Evolutionary conservation across 2,797 vertebrate genomes (phyloP).

Genomic region (Cheirogaleus major): DNA sequence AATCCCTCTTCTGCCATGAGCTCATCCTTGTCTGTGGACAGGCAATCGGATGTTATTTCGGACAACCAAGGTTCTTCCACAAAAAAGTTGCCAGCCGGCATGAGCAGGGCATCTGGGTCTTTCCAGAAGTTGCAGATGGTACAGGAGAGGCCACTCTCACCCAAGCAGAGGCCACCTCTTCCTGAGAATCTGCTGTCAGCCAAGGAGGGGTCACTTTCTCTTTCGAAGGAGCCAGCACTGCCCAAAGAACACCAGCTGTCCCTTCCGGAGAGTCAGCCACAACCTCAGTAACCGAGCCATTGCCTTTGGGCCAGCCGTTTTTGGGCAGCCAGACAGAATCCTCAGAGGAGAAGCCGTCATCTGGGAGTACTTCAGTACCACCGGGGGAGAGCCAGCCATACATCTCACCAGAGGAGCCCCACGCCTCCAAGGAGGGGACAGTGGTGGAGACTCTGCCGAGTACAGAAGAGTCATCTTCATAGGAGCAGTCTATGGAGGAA

Average conservation of each 20-base stretch:
- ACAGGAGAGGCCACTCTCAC: not conserved
- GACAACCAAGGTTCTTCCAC: fast-evolving
- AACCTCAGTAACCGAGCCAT: too few species aligned
- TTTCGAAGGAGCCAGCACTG: fast-evolving
- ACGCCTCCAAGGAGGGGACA: fast-evolving
- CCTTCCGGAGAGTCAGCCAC: not conserved
- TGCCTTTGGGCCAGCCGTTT: too few species aligned
- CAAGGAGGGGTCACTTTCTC: not conserved
- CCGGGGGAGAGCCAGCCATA: not conserved
- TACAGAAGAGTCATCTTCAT: not conserved
- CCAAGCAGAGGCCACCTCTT: not conserved
- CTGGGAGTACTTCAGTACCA: fast-evolving
- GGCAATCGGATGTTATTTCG: fast-evolving
- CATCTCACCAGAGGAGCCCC: not conserved
- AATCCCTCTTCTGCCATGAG: fast-evolving
- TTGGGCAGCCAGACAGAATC: too few species aligned
- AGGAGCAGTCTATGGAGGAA: not conserved
- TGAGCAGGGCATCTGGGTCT: fast-evolving
- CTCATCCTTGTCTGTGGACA: fast-evolving
- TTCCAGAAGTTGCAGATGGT: fast-evolving
- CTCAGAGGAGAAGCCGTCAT: not conserved
- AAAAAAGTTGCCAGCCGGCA: fast-evolving
- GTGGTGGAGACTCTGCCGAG: fast-evolving
- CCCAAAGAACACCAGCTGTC: not conserved
- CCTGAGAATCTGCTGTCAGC: not conserved